These are phyloP conservation scores for Dione juno DNA, from an alignment of 2,888 invertebrate genomes.

Conservation along the genomic window DNA sequence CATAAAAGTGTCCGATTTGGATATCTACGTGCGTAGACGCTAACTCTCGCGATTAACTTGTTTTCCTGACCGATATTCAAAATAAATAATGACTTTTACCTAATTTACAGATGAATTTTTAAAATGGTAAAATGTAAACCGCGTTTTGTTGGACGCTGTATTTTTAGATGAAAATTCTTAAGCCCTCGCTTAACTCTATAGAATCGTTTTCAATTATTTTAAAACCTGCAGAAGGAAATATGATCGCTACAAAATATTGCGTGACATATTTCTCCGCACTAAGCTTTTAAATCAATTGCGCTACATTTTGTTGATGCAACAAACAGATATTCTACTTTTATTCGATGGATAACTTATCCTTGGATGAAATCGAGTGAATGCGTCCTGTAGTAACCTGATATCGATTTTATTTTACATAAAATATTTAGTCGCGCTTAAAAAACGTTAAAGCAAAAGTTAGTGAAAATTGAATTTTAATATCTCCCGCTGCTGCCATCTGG, in stretches of 20 bases:
- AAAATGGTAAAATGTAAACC: slow-evolving; percentile 37
- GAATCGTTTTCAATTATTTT: slow-evolving; percentile 45
- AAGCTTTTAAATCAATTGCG: slow-evolving; percentile 49
- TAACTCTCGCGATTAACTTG: slow-evolving; percentile 78
- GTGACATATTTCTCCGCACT: slow-evolving; percentile 47
- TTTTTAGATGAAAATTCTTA: slow-evolving; percentile 38
- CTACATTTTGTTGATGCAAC: slow-evolving; percentile 47
- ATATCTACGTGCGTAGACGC: slow-evolving; percentile 73
- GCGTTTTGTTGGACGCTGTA: slow-evolving; percentile 32
- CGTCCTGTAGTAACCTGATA: slow-evolving; percentile 4
- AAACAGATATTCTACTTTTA: slow-evolving; percentile 42
- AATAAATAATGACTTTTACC: slow-evolving; percentile 56
- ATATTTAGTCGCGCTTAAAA: slow-evolving; percentile 37
- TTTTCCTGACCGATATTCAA: slow-evolving; percentile 65
- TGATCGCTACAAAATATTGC: slow-evolving; percentile 46
- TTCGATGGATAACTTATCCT: slow-evolving; percentile 31
- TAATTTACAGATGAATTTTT: slow-evolving; percentile 45
- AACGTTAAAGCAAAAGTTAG: slow-evolving; percentile 47
- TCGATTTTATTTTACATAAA: slow-evolving; percentile 20
- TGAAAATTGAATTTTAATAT: slow-evolving; percentile 79
- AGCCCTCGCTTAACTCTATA: slow-evolving; percentile 42
- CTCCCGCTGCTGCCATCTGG: slow-evolving; percentile 76
- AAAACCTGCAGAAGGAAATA: slow-evolving; percentile 45
- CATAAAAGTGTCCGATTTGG: slow-evolving; percentile 82
- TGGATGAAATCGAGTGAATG: slow-evolving; percentile 20